A percentile compares a stretch with the other conserved stretches of the same genome.
Evolutionary conservation across 2,113 vertebrate species (phyloP).

Genomic region (Rousettus leschenaultii): DNA sequence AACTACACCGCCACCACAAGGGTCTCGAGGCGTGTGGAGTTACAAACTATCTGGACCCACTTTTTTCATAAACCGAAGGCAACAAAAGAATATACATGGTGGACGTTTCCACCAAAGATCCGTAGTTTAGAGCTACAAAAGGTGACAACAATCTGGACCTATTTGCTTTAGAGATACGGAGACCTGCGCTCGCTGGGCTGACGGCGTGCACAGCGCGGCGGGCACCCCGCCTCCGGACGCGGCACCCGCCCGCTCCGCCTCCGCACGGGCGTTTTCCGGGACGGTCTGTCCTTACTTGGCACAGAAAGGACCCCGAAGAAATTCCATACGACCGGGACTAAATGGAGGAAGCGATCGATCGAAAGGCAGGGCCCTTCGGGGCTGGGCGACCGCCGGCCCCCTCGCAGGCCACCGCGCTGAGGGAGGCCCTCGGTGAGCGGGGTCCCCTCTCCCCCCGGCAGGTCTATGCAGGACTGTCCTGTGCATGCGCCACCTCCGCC

Average conservation of each 20-base stretch:
- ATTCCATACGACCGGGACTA: not conserved
- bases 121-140: not conserved
- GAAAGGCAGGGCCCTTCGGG: not conserved
- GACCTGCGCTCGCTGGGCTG: not conserved
- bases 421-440: not conserved
- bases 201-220: not conserved
- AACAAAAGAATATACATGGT: not conserved
- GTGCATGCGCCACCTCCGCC: too few species aligned
- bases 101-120: not conserved
- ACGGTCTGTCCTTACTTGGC: not conserved
- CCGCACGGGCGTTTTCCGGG: not conserved
- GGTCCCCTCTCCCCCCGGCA: not conserved
- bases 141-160: not conserved
- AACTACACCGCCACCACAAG: too few species aligned
- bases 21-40: not conserved
- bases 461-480: not conserved
- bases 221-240: not conserved
- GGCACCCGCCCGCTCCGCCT: not conserved
- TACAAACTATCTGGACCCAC: not conserved
- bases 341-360: not conserved
- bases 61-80: not conserved
- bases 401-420: not conserved
- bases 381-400: not conserved
- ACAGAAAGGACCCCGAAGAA: not conserved
- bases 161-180: not conserved